Percentiles rank a stretch among this genome's conserved stretches.
phyloP scores from a whole-genome alignment of 2,113 vertebrate genomes.

The Xenopus borealis region DNA sequence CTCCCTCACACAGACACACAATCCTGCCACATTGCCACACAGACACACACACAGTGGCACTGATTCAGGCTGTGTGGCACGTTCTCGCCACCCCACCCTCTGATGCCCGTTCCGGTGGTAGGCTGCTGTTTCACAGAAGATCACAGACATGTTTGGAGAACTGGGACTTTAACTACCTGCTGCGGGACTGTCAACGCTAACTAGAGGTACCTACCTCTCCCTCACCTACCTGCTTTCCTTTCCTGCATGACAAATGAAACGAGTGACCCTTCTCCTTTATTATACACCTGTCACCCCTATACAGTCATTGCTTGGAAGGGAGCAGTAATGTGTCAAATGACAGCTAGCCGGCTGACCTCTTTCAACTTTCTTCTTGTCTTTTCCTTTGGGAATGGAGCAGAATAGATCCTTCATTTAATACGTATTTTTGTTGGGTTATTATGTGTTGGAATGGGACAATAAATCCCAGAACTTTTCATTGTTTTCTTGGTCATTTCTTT shows the following conservation, averaged over 20 bases:
- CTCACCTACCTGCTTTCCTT: conserved; percentile 1
- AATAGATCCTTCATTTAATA: too few relatives aligned
- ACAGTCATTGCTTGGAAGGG: not conserved
- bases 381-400: not conserved
- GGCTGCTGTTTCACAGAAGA: conserved; percentile 4
- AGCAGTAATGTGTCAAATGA: not conserved
- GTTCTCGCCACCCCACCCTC: not conserved
- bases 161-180: conserved; percentile 25
- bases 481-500: not conserved
- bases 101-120: conserved; percentile 4
- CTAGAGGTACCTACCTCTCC: not conserved
- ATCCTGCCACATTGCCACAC: not conserved
- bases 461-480: too few relatives aligned
- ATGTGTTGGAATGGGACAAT: too few relatives aligned
- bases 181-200: conserved; percentile 8
- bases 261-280: not conserved
- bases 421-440: too few relatives aligned
- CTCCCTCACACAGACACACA: conserved; percentile 21
- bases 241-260: not conserved
- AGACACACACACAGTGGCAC: conserved; percentile 5
- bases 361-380: conserved; percentile 6
- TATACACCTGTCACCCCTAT: conserved; percentile 11
- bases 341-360: conserved; percentile 1
- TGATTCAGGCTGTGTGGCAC: not conserved
- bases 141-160: not conserved